Evolutionary conservation across 1,140 invertebrate species (phyloP).

Genomic region (Stenopsyche tienmushanensis): DNA sequence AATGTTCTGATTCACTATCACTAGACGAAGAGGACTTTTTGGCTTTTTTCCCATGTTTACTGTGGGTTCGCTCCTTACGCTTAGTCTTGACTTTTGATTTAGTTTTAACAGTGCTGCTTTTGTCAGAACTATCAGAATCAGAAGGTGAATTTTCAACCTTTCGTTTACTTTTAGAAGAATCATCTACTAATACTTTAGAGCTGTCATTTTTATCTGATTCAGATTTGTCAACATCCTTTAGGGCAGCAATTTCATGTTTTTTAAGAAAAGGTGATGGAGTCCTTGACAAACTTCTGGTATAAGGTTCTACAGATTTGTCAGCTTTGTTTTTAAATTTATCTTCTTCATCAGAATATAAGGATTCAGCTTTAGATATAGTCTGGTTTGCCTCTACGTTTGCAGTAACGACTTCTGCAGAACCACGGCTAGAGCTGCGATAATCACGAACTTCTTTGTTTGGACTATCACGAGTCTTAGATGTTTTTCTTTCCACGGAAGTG

Average conservation of each 20-base stretch:
- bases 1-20: conserved; percentile 61
- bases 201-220: conserved; percentile 40
- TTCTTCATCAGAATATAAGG: conserved; percentile 52
- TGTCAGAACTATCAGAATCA: conserved; percentile 52
- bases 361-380: conserved; percentile 42
- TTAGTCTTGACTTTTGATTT: conserved; percentile 55
- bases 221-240: conserved; percentile 51
- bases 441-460: conserved; percentile 32
- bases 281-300: conserved; percentile 70
- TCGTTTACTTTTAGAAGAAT: conserved; percentile 43
- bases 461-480: conserved; percentile 34
- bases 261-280: conserved; percentile 80
- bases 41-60: conserved; percentile 55
- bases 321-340: conserved; percentile 44
- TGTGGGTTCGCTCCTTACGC: conserved; percentile 51
- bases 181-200: conserved; percentile 4
- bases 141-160: conserved; percentile 50
- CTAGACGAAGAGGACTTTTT: conserved; percentile 55
- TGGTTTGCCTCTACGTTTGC: conserved; percentile 44
- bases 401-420: conserved; percentile 50
- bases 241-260: conserved; percentile 67
- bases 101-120: conserved; percentile 50
- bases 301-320: conserved; percentile 47
- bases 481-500: conserved; percentile 34
- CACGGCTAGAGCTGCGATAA: conserved; percentile 50